These are phyloP conservation scores for Anthrax anthrax DNA, from an alignment of 2,888 invertebrate species.

Conservation along the genomic window DNA sequence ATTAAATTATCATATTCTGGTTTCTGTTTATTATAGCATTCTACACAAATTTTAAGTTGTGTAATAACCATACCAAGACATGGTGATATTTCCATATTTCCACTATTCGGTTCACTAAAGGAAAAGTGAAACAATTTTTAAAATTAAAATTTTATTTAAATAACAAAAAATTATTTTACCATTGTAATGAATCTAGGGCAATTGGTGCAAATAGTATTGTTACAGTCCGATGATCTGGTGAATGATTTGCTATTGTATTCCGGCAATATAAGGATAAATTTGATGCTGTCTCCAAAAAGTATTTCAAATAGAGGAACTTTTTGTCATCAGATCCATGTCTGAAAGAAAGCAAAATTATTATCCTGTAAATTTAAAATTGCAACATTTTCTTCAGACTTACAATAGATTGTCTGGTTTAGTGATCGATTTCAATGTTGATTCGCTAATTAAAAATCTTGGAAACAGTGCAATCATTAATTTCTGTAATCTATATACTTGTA, in stretches of 20 bases:
- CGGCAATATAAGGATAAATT: slow-evolving; percentile 58
- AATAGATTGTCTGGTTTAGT: slow-evolving; percentile 20
- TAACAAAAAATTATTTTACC: slow-evolving; percentile 10
- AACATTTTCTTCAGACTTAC: too few relatives aligned
- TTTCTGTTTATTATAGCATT: slow-evolving; percentile 40
- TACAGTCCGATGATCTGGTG: slow-evolving; percentile 38
- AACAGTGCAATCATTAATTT: slow-evolving; percentile 60
- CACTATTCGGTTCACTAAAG: slow-evolving; percentile 15
- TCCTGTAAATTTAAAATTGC: too few relatives aligned
- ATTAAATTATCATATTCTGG: slow-evolving; percentile 36
- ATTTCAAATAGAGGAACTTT: slow-evolving; percentile 31
- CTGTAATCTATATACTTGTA: slow-evolving; percentile 53
- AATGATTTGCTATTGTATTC: slow-evolving; percentile 45
- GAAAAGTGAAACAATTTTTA: not conserved
- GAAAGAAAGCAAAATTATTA: too few relatives aligned
- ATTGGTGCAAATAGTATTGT: slow-evolving; percentile 41
- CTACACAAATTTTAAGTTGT: slow-evolving; percentile 41
- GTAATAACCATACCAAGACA: slow-evolving; percentile 40
- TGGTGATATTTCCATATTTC: slow-evolving; percentile 28
- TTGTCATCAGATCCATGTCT: slow-evolving; percentile 10
- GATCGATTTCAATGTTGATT: slow-evolving; percentile 26
- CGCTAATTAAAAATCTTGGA: slow-evolving; percentile 48
- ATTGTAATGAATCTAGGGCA: slow-evolving; percentile 28
- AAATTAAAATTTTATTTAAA: not conserved
- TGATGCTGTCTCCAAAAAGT: slow-evolving; percentile 48